These are phyloP conservation scores for Luperina testacea DNA, from an alignment of 2,888 invertebrate species.

Conservation along the genomic window DNA sequence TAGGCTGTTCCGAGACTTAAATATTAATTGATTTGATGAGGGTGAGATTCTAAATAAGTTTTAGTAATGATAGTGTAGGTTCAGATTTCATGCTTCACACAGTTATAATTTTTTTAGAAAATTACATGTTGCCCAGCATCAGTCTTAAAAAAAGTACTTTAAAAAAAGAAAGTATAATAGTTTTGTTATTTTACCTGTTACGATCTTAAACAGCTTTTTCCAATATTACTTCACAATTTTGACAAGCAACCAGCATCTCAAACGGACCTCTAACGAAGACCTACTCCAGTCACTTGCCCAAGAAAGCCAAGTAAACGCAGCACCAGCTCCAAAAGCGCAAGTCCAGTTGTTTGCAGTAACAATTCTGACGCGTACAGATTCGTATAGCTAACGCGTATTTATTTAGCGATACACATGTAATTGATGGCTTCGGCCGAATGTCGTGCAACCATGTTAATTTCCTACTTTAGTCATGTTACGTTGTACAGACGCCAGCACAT, in stretches of 20 bases:
- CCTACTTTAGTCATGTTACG: constrained; percentile 47
- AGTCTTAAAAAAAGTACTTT: background rate
- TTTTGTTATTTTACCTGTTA: background rate
- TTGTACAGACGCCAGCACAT: background rate
- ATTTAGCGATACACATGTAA: constrained; percentile 87
- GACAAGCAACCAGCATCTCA: background rate
- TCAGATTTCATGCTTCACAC: background rate
- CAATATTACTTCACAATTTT: background rate
- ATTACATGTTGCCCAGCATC: background rate
- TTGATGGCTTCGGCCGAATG: constrained; percentile 78
- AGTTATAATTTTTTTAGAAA: background rate
- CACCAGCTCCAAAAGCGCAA: constrained; percentile 79
- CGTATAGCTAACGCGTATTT: constrained; percentile 83
- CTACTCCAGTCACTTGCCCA: constrained; percentile 25
- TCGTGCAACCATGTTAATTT: constrained; percentile 70
- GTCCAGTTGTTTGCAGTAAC: constrained; percentile 80
- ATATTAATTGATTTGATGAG: background rate
- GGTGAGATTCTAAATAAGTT: background rate
- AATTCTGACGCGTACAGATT: constrained; percentile 80
- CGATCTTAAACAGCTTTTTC: background rate
- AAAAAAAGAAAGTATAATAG: background rate
- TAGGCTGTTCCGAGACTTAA: too few species aligned
- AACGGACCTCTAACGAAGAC: background rate
- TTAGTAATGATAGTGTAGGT: background rate
- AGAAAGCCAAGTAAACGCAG: constrained; percentile 68